phyloP scores from a whole-genome alignment of 2,797 vertebrate genomes.

The Anisognathus igniventris region DNA sequence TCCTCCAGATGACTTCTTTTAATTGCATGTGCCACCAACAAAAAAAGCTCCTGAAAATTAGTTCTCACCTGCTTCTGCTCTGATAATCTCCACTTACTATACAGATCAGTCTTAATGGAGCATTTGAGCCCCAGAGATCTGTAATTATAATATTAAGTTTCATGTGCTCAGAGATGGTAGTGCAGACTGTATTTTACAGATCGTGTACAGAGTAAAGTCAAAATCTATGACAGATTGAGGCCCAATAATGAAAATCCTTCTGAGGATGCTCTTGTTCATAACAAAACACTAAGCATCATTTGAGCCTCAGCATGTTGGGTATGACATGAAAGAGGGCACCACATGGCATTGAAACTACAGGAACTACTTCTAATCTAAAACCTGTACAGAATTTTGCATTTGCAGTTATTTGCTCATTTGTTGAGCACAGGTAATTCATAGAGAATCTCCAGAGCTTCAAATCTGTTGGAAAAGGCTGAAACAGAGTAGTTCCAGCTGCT shows the following conservation, averaged over 20 bases:
- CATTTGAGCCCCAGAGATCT: conserved; percentile 72
- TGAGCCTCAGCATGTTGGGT: not conserved
- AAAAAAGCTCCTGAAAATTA: conserved; percentile 45
- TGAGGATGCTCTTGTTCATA: conserved; percentile 30
- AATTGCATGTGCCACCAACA: not conserved
- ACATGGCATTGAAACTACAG: not conserved
- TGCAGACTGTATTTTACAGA: conserved; percentile 66
- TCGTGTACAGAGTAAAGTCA: conserved; percentile 51
- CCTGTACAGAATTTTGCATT: not conserved
- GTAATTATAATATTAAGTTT: conserved; percentile 79
- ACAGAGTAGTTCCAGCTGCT: not conserved
- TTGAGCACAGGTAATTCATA: not conserved
- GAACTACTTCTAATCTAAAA: not conserved
- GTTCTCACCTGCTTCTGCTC: conserved; percentile 75
- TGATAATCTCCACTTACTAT: conserved; percentile 64
- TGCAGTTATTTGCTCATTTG: not conserved
- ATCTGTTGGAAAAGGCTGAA: not conserved
- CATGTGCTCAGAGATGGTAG: conserved; percentile 56
- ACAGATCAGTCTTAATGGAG: conserved; percentile 74
- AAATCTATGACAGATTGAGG: conserved; percentile 65
- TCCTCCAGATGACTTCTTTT: conserved; percentile 30
- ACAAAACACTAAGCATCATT: not conserved
- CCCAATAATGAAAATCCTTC: conserved; percentile 46
- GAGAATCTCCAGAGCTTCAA: not conserved
- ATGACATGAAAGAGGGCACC: not conserved